phyloP scores from a whole-genome alignment of 2,113 vertebrate genomes.

The Syrmaticus mikado region DNA sequence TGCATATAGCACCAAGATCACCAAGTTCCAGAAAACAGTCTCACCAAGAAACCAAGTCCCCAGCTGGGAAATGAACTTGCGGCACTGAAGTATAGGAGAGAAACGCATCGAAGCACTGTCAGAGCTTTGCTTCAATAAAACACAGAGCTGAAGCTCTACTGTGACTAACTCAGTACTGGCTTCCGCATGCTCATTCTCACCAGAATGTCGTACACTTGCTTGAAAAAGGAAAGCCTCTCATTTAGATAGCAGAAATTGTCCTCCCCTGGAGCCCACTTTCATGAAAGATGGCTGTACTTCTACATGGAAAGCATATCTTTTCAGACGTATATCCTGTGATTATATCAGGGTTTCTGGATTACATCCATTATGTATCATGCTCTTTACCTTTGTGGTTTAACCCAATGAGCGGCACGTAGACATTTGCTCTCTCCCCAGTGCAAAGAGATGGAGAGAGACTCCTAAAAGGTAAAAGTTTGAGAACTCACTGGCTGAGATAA shows the following conservation, averaged over 20 bases:
- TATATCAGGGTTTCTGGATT: neutral
- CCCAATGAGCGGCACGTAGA: neutral
- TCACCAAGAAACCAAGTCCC: neutral
- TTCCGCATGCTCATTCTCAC: constrained; percentile 41
- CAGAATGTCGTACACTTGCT: constrained; percentile 39
- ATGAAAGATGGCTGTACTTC: neutral
- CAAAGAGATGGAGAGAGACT: too few relatives aligned
- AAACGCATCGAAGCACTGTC: neutral
- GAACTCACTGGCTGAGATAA: too few relatives aligned
- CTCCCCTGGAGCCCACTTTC: neutral
- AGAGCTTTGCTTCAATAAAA: neutral
- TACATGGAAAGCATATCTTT: neutral
- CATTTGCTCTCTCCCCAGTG: neutral
- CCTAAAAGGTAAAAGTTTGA: too few relatives aligned
- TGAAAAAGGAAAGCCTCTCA: constrained; percentile 54
- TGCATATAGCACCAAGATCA: constrained; percentile 30
- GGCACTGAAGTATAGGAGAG: neutral
- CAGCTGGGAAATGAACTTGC: constrained; percentile 19
- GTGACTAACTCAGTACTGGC: constrained; percentile 49
- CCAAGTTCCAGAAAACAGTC: constrained; percentile 6
- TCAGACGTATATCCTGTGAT: neutral
- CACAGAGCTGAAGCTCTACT: neutral
- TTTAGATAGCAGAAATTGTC: constrained; percentile 43
- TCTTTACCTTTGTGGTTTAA: neutral
- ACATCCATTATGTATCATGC: neutral